Evolutionary conservation across 37 sponge, comb jelly and placozoan species (phyloP).

Genomic region (Theonella swinhoei): DNA sequence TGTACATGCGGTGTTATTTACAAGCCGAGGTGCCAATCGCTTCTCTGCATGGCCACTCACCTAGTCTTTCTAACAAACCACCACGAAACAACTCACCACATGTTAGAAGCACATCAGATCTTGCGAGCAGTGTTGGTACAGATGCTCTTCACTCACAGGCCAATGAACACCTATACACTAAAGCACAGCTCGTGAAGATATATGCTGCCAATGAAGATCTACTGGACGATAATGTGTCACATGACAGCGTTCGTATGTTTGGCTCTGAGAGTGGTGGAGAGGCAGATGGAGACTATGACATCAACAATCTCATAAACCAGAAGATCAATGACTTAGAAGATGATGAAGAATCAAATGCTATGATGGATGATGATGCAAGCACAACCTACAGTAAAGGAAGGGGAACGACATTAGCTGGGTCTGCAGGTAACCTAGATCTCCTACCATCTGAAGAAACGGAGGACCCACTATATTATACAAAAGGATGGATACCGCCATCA

Average conservation of each 20-base stretch:
- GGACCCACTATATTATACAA: not conserved
- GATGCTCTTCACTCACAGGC: constrained; percentile 25
- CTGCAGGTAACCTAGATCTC: not conserved
- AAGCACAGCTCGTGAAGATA: constrained; percentile 50
- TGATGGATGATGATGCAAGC: constrained; percentile 34
- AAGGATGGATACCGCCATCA: constrained; percentile 27
- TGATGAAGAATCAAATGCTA: constrained; percentile 40
- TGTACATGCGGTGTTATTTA: too few relatives aligned
- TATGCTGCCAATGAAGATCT: constrained; percentile 61
- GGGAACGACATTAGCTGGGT: not conserved
- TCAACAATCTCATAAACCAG: constrained; percentile 50
- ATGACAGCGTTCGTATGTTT: constrained; percentile 74
- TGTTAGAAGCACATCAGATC: constrained; percentile 68
- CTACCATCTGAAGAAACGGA: constrained; percentile 21
- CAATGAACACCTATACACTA: constrained; percentile 37
- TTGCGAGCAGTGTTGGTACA: constrained; percentile 55
- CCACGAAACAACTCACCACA: constrained; percentile 9
- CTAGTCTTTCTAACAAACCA: not conserved
- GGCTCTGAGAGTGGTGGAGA: constrained; percentile 80
- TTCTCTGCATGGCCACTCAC: constrained; percentile 16
- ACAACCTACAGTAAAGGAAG: not conserved
- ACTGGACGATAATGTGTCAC: constrained; percentile 42
- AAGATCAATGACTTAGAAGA: constrained; percentile 53
- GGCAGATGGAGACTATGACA: constrained; percentile 65
- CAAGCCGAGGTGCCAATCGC: too few relatives aligned